Evolutionary conservation across 2,797 vertebrate genomes (phyloP).

Genomic region (Benthosema pterotum): DNA sequence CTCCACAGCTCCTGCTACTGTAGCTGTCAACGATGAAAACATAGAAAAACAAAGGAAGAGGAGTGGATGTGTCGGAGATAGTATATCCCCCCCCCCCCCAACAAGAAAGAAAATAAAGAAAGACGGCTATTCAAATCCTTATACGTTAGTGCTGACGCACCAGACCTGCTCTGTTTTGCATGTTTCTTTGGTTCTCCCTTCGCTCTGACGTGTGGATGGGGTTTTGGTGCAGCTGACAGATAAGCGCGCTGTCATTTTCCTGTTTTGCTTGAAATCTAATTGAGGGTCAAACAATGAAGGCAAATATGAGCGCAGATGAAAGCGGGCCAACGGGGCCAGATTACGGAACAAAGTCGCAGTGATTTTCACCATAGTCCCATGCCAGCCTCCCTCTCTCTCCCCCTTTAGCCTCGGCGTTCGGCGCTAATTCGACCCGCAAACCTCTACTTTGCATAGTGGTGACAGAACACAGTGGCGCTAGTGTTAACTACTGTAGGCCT

Average conservation of each 20-base stretch:
- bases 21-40: too few relatives aligned
- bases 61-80: conserved; percentile 10
- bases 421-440: conserved; percentile 7
- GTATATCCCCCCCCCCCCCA: conserved; percentile 22
- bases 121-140: conserved; percentile 56
- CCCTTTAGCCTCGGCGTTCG: conserved; percentile 6
- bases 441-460: conserved; percentile 4
- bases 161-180: conserved; percentile 45
- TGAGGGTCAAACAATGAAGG: conserved; percentile 29
- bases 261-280: conserved; percentile 54
- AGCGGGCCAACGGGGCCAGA: neutral
- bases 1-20: too few relatives aligned
- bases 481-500: neutral
- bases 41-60: conserved; percentile 23
- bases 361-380: neutral
- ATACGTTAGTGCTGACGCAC: conserved; percentile 53
- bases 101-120: neutral
- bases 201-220: conserved; percentile 19
- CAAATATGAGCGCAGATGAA: conserved; percentile 24
- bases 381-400: too few relatives aligned
- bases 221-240: conserved; percentile 24
- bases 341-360: neutral
- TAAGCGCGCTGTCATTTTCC: conserved; percentile 51
- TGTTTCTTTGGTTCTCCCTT: conserved; percentile 30
- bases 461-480: neutral